A percentile compares a stretch with the other conserved stretches of the same genome.
These are phyloP conservation scores for Physeter macrocephalus DNA, from an alignment of 2,113 vertebrate genomes.

Conservation along the genomic window DNA sequence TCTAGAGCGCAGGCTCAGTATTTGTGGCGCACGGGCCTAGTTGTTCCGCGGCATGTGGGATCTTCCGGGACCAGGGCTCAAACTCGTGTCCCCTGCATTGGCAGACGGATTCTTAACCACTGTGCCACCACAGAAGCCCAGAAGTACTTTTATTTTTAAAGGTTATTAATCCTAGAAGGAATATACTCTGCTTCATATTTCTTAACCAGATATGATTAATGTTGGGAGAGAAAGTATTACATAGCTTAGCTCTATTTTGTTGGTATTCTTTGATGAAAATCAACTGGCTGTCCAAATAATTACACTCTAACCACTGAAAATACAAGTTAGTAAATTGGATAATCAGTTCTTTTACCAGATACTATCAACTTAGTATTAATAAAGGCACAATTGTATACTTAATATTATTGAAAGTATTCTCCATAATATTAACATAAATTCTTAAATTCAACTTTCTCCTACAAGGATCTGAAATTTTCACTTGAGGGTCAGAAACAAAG, in stretches of 20 bases:
- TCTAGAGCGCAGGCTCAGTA: no score
- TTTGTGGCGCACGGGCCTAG: no score
- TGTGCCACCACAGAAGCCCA: no score
- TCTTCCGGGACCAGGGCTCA: no score
- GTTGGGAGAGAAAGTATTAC: not conserved
- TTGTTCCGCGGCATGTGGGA: no score
- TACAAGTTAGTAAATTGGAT: not conserved
- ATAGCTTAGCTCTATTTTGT: not conserved
- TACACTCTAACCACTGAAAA: not conserved
- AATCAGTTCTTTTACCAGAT: not conserved
- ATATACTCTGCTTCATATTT: not conserved
- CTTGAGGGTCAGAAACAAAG: slow-evolving; percentile 87
- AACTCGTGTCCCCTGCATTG: no score
- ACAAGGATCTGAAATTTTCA: slow-evolving; percentile 89
- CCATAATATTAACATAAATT: not conserved
- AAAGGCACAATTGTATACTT: not conserved
- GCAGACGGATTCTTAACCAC: no score
- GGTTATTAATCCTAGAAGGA: not conserved
- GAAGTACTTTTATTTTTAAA: slow-evolving; percentile 30
- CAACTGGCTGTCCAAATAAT: not conserved
- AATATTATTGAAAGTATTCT: not conserved
- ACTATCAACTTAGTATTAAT: not conserved
- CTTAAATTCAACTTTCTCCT: slow-evolving; percentile 45
- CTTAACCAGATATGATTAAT: not conserved
- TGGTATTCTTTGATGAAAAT: slow-evolving; percentile 23